A percentile compares a stretch with the other conserved stretches of the same genome.
Conservation (phyloP, 2,888 invertebrate genomes). For the Lamellibrachia satsuma region DNA sequence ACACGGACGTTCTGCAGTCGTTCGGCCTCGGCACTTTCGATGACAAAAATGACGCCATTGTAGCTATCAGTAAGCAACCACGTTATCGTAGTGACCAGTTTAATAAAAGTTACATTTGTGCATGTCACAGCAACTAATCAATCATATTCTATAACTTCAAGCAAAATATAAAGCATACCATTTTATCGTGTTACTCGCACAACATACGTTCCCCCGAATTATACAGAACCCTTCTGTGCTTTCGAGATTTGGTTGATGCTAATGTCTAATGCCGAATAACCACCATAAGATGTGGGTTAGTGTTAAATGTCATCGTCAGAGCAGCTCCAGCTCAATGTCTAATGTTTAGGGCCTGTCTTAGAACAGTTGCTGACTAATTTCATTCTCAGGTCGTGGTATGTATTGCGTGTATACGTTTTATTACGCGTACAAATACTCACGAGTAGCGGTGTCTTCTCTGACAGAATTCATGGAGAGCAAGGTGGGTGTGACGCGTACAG, state of each 20-base stretch:
- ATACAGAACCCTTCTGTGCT: not conserved
- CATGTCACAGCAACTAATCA: not conserved
- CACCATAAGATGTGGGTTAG: not conserved
- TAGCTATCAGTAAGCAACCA: conserved; percentile 26
- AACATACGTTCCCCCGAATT: not conserved
- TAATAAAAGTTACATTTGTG: not conserved
- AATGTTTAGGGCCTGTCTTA: too few species aligned
- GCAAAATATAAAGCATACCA: not conserved
- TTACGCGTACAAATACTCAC: not conserved
- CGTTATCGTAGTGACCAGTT: not conserved
- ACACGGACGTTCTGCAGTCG: conserved; percentile 32
- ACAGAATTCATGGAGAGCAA: not conserved
- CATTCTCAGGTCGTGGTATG: too few species aligned
- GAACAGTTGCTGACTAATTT: too few species aligned
- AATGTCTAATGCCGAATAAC: not conserved
- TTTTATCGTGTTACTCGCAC: not conserved
- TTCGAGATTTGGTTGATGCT: not conserved
- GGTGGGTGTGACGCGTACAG: not conserved
- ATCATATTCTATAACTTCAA: not conserved
- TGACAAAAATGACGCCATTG: conserved; percentile 22
- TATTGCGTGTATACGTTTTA: not conserved
- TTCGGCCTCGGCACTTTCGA: conserved; percentile 28
- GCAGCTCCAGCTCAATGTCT: not conserved
- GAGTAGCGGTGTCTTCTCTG: not conserved
- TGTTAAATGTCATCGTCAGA: not conserved